A percentile compares a stretch with the other conserved stretches of the same genome.
phyloP scores from a whole-genome alignment of 2,888 invertebrate species.

The Aleiodes alternator region DNA sequence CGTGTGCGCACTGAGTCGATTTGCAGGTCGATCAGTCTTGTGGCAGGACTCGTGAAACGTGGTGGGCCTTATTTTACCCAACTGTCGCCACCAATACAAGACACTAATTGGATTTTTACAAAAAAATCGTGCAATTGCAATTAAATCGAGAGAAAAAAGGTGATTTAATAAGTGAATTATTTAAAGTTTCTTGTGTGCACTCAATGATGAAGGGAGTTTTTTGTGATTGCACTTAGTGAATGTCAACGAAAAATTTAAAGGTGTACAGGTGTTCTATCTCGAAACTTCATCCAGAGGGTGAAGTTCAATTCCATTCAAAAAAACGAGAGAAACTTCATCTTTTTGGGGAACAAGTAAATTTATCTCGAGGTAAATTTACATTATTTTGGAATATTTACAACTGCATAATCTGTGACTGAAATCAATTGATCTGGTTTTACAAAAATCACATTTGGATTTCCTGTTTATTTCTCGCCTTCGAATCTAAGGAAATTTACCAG shows the following conservation, averaged over 20 bases:
- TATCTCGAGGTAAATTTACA: constrained; percentile 2
- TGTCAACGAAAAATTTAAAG: not conserved
- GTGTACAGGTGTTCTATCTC: no score
- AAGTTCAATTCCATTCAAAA: not conserved
- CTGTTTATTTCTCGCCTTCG: not conserved
- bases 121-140: not conserved
- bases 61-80: constrained; percentile 53
- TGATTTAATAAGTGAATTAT: constrained; percentile 14
- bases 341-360: not conserved
- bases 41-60: constrained; percentile 71
- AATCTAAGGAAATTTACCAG: constrained; percentile 6
- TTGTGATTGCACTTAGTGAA: constrained; percentile 17
- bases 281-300: no score
- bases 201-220: constrained; percentile 16
- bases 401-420: not conserved
- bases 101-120: no score
- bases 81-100: no score
- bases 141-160: not conserved
- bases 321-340: not conserved
- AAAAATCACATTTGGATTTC: not conserved
- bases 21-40: constrained; percentile 69
- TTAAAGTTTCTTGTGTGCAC: not conserved
- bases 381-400: not conserved
- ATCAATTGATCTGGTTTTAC: constrained; percentile 4
- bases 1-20: constrained; percentile 56